phyloP scores from a whole-genome alignment of 2,113 vertebrate genomes.

The Gorilla gorilla region DNA sequence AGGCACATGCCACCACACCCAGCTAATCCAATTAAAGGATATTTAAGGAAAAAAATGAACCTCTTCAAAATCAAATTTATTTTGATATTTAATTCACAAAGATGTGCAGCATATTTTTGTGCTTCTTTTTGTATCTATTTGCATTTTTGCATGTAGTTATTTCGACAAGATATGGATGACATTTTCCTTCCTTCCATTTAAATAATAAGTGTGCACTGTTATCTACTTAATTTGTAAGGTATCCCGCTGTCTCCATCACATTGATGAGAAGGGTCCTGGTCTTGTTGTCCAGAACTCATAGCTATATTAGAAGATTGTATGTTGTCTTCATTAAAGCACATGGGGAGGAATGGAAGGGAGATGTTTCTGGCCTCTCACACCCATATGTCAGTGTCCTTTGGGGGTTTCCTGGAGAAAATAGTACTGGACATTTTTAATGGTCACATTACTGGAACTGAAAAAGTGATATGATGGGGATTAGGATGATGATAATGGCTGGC shows the following conservation, averaged over 20 bases:
- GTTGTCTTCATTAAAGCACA: not conserved
- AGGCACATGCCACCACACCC: no score
- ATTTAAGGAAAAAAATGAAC: slow-evolving; percentile 36
- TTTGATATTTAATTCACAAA: slow-evolving; percentile 48
- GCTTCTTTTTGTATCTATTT: not conserved
- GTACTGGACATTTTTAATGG: not conserved
- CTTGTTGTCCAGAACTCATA: not conserved
- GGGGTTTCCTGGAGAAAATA: not conserved
- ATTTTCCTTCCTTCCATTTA: not conserved
- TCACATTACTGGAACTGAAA: not conserved
- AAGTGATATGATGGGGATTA: not conserved
- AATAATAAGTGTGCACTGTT: not conserved
- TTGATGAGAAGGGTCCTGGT: not conserved
- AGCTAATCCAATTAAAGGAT: not conserved
- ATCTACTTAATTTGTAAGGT: not conserved
- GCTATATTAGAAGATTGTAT: not conserved
- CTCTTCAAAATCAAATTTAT: slow-evolving; percentile 14
- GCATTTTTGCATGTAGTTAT: not conserved
- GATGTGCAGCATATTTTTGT: not conserved
- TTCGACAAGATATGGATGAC: not conserved
- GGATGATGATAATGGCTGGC: not conserved
- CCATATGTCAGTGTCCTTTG: not conserved
- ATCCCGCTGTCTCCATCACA: not conserved
- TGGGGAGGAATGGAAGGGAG: not conserved
- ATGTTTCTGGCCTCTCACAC: not conserved